Percentiles rank a stretch among this genome's conserved stretches.
Evolutionary conservation across 1,140 invertebrate genomes (phyloP).

Genomic region (Diabrotica undecimpunctata): DNA sequence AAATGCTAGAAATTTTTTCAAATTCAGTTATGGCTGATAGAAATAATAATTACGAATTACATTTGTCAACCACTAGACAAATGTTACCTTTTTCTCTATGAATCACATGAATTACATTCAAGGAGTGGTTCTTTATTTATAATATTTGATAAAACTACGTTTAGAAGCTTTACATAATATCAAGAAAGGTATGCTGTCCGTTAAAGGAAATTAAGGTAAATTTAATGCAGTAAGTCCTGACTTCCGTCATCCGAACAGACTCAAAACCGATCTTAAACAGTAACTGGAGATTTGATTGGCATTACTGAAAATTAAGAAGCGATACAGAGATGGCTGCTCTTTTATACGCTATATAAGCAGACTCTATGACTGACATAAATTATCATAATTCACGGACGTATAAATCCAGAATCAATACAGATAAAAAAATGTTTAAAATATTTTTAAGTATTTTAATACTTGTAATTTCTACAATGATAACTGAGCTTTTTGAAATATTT

Average conservation of each 20-base stretch:
- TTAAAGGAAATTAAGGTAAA: constrained; percentile 22
- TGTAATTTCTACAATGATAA: background rate
- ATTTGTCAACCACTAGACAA: constrained; percentile 29
- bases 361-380: no score
- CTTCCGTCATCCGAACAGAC: no score
- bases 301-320: no score
- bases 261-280: no score
- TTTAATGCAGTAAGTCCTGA: no score
- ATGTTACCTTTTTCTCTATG: constrained; percentile 21
- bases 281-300: no score
- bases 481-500: background rate
- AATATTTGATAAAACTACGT: constrained; percentile 32
- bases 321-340: no score
- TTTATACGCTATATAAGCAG: no score
- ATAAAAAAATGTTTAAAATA: background rate
- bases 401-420: background rate
- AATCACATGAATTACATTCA: constrained; percentile 31
- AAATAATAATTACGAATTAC: constrained; percentile 31
- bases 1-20: constrained; percentile 28
- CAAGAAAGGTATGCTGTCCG: constrained; percentile 32
- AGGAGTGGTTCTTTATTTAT: constrained; percentile 34
- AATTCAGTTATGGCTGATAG: constrained; percentile 28
- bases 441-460: background rate
- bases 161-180: constrained; percentile 29
- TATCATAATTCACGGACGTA: no score